A percentile compares a stretch with the other conserved stretches of the same genome.
Conservation (phyloP, 2,888 invertebrate genomes). For the Diarsia mendica region DNA sequence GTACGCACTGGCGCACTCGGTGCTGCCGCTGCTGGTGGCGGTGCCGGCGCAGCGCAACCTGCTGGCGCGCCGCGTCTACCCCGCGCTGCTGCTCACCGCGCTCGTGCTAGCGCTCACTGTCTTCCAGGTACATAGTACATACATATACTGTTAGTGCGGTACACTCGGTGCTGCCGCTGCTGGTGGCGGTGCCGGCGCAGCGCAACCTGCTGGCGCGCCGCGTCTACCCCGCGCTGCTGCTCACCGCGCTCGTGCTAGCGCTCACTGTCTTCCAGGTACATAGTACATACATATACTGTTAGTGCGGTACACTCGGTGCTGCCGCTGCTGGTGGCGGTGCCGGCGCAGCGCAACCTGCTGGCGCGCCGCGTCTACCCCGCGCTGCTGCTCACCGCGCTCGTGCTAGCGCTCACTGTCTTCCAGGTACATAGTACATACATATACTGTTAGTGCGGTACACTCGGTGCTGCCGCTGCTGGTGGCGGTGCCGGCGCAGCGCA, state of each 20-base stretch:
- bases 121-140: constrained; percentile 66
- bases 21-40: constrained; percentile 95
- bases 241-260: constrained; percentile 94
- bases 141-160: constrained; percentile 85
- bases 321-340: no score
- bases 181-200: constrained; percentile 82
- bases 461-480: no score
- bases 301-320: no score
- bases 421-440: no score
- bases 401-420: no score
- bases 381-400: no score
- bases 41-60: constrained; percentile 89
- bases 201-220: constrained; percentile 87
- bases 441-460: no score
- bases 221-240: constrained; percentile 90
- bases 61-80: constrained; percentile 78
- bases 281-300: background rate
- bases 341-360: no score
- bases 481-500: no score
- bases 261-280: constrained; percentile 92
- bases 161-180: constrained; percentile 96
- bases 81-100: constrained; percentile 93
- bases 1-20: constrained; percentile 99
- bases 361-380: no score
- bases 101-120: constrained; percentile 96